Percentiles rank a stretch among this genome's conserved stretches.
These are phyloP conservation scores for Gryon sp. DNA, from an alignment of 1,140 invertebrate genomes.

Conservation along the genomic window DNA sequence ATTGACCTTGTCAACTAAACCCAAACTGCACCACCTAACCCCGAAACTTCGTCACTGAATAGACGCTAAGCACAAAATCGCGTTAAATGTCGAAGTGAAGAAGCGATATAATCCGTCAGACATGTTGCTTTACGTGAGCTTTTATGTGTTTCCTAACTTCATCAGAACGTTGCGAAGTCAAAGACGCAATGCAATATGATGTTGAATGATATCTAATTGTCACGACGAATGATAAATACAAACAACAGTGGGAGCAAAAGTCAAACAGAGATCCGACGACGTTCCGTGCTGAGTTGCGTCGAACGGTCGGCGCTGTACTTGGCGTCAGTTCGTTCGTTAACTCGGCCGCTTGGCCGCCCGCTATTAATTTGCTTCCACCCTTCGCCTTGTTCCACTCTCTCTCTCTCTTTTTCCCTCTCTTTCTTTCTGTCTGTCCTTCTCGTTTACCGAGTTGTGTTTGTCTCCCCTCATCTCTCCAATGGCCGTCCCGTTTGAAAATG, in stretches of 20 bases:
- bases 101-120: conserved; percentile 51
- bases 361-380: conserved; percentile 78
- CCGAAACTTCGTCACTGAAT: conserved; percentile 12
- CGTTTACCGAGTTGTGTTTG: no score
- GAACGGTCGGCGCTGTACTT: conserved; percentile 76
- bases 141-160: no score
- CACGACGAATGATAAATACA: neutral
- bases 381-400: conserved; percentile 20
- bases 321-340: conserved; percentile 77
- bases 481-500: conserved; percentile 54
- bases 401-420: conserved; percentile 4
- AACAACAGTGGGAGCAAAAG: conserved; percentile 54
- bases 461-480: conserved; percentile 44
- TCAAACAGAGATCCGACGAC: conserved; percentile 53
- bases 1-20: neutral
- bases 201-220: no score
- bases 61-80: conserved; percentile 14
- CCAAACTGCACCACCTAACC: conserved; percentile 2
- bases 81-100: conserved; percentile 42
- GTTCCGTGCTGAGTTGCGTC: conserved; percentile 60
- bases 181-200: no score
- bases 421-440: conserved; percentile 20
- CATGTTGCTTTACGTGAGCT: no score
- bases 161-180: conserved; percentile 26
- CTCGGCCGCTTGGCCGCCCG: conserved; percentile 74